Percentiles rank a stretch among this genome's conserved stretches.
phyloP scores from a whole-genome alignment of 2,888 invertebrate species.

The Phymatocera aterrima region DNA sequence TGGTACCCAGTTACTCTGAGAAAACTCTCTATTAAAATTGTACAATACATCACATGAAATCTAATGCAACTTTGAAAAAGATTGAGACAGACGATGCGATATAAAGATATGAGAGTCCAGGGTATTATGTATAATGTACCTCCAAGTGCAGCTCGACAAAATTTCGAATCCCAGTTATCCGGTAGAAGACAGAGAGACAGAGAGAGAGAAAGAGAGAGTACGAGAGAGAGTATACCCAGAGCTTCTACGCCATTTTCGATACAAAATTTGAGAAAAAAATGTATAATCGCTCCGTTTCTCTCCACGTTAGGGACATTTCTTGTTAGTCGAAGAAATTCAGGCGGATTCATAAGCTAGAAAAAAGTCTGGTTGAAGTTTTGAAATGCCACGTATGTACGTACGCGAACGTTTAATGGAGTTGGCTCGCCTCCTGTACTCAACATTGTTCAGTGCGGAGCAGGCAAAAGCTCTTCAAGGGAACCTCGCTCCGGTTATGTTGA shows the following conservation, averaged over 20 bases:
- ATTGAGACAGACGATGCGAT: background rate
- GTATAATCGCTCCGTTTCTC: too few species aligned
- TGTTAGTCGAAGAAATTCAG: too few species aligned
- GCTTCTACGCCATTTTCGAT: too few species aligned
- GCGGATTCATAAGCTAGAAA: too few species aligned
- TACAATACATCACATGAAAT: slow-evolving; percentile 58
- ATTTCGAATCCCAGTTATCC: background rate
- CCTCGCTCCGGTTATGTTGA: background rate
- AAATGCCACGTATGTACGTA: too few species aligned
- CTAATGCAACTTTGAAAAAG: slow-evolving; percentile 4
- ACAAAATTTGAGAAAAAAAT: too few species aligned
- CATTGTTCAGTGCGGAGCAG: background rate
- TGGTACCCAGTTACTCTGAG: slow-evolving; percentile 49
- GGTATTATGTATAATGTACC: too few species aligned
- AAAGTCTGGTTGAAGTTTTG: too few species aligned
- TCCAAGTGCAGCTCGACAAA: background rate
- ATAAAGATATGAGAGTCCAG: background rate
- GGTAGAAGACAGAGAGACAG: too few species aligned
- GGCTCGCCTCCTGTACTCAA: background rate
- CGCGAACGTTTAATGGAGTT: background rate
- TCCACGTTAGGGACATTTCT: too few species aligned
- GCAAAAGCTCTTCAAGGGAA: background rate
- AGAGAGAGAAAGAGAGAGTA: too few species aligned
- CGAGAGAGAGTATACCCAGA: too few species aligned
- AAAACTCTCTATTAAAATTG: slow-evolving; percentile 68